Base-by-base conservation (phyloP, 1,140 invertebrate genomes). In the Teleopsis dalmanni region DNA sequence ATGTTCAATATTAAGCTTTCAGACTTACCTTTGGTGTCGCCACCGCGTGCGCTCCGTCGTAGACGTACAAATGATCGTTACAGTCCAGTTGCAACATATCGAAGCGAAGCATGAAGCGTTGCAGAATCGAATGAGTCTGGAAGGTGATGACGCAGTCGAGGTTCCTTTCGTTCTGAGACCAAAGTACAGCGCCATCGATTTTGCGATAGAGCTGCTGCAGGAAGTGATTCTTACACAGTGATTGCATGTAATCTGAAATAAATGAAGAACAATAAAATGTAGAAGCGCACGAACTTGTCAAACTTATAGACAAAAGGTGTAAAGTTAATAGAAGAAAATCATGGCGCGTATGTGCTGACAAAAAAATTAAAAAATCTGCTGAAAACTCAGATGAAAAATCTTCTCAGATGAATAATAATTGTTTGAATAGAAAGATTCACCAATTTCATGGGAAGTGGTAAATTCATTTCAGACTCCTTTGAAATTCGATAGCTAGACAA, bases 101-200 rank as follows among this genome's bases (percentile, higher is more conserved):
- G 72, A 95, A 95, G 55, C 91, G 81, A 51, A 95, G 79, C 88
- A 94, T 93, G 72, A 95, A 95, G 55, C 87, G 77, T 73, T 95
- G 91, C 52, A 93, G 78, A 52, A 95, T 89, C 58, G 89, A 90
- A 73, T 93, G 88, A 50, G 91, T 93, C 72, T 92, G 90, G 70
- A 94, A 95, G 33, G 89, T 94, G 62, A 93, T 85, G 51, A 86
- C 81, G 75, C 90, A 94, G 73, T 93, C 84, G 52, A 94, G 75
- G 67, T 93, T 89, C 46, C 86, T 75, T 72, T 94, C 91, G 68
- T 91, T 91, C 63, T 87, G 81, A 4, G 89, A 92, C 67, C 80
- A 84, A 18, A 95, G 76, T 27, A 93, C 86, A 1, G 90, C 91
- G 10, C 91, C 91, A 58, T 94, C 90, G 51, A 93, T 85, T 73